Percentiles rank a stretch among this genome's conserved stretches.
Conservation (phyloP, 2,888 invertebrate species). For the Lomographa bimaculata region DNA sequence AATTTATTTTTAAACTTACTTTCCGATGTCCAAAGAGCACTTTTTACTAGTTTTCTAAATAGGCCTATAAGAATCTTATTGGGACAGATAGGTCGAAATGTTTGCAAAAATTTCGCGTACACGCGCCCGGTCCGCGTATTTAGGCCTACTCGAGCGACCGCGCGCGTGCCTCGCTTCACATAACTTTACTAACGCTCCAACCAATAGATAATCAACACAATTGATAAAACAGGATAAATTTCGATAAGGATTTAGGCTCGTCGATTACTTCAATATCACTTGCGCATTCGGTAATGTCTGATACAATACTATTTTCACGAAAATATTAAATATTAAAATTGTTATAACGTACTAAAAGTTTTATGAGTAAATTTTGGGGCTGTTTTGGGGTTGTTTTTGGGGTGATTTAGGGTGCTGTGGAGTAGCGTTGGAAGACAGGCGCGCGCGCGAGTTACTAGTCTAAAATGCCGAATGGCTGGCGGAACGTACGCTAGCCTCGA, state of each 20-base stretch:
- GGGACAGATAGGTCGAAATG: constrained; percentile 47
- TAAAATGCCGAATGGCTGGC: constrained; percentile 56
- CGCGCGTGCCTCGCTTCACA: constrained; percentile 46
- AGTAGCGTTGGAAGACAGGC: constrained; percentile 38
- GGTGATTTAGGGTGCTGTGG: constrained; percentile 30
- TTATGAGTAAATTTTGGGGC: constrained; percentile 1
- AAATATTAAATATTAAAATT: background rate
- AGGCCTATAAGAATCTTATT: constrained; percentile 82
- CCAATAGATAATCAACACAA: constrained; percentile 32
- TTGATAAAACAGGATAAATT: constrained; percentile 47
- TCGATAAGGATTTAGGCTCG: constrained; percentile 51
- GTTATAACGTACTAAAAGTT: too few species aligned
- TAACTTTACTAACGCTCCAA: constrained; percentile 33
- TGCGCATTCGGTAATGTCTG: constrained; percentile 4
- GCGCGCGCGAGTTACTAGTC: constrained; percentile 55
- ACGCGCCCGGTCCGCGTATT: constrained; percentile 52
- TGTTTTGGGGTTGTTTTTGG: constrained; percentile 21
- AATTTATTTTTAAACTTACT: constrained; percentile 51
- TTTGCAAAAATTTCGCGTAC: constrained; percentile 69
- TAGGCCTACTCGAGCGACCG: constrained; percentile 61
- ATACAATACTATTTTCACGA: constrained; percentile 5
- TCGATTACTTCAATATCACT: constrained; percentile 10
- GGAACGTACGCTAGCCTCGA: constrained; percentile 39
- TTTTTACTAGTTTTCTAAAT: constrained; percentile 54
- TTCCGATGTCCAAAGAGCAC: constrained; percentile 37